Base-by-base conservation (phyloP, 2,888 invertebrate species). In the Athalia circularis region DNA sequence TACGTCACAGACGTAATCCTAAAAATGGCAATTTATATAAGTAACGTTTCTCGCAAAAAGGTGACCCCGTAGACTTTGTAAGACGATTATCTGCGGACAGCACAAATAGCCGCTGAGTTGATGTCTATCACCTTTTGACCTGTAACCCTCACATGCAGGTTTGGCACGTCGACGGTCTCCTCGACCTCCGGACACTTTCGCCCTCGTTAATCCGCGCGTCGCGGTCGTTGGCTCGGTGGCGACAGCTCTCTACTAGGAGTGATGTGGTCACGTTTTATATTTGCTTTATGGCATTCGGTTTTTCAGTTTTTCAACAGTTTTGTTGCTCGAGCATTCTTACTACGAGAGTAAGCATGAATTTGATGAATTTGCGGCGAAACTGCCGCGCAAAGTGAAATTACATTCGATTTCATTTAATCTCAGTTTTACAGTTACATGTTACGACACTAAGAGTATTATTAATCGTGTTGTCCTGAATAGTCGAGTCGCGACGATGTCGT, bases 221-320 rank as follows among this genome's bases (percentile, higher is more conserved):
- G 29, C 72, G 59, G 59, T 47, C 57, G 59, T 59, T 59, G 7
- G 45, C 11, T 29, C 45, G 57, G 57, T 43, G n/a, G 72, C 47
- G 13, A 45, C 45, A 72, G 47, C 43, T 59, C 59, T 59, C 59
- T 47, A 72, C 47, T 29, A 29, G 29, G 43, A 72, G 8, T 59
- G 7, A 13, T n/a, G 6, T 72, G 59, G 72, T 72, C 72, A 72
- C 59, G 72, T 72, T 72, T 13, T 47, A 43, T 72, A 72, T 57
- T 72, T 47, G 45, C 59, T 72, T 59, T 6, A n/a, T 9, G 4
- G 47, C 4, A 59, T 57, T 0, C 15, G 15, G 45, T 29, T 54
- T 57, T 48, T 47, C 65, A 59, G 47, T 65, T 47, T 57, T n/a
- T 54, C 45, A 77, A 57, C 65, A 54, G 54, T 65, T 77, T 29